phyloP scores from a whole-genome alignment of 2,888 invertebrate genomes.

The Ecdyonurus torrentis region DNA sequence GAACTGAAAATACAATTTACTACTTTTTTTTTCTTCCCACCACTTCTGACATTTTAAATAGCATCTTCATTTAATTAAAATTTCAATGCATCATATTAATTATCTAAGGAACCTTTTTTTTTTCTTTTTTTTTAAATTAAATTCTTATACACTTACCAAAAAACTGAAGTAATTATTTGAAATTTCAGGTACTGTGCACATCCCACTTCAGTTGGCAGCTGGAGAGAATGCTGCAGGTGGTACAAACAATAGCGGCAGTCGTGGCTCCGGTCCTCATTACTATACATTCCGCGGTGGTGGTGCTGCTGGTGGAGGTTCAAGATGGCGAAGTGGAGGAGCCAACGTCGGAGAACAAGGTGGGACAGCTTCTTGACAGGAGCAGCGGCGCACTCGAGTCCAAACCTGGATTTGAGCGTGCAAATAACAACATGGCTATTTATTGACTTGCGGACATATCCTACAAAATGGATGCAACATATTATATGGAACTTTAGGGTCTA shows the following conservation, averaged over 20 bases:
- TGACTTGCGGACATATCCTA: too few relatives aligned
- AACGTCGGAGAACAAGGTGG: background rate
- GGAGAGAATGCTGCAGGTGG: constrained; percentile 2
- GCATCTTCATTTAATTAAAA: constrained; percentile 5
- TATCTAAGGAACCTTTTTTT: constrained; percentile 9
- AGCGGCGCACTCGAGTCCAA: constrained; percentile 7
- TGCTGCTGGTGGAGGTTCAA: background rate
- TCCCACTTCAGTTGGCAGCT: constrained; percentile 22
- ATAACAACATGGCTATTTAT: too few relatives aligned
- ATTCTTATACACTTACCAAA: constrained; percentile 3
- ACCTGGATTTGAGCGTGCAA: constrained; percentile 10
- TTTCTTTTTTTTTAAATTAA: constrained; percentile 4
- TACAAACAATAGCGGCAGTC: background rate
- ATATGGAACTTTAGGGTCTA: too few relatives aligned
- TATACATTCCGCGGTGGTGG: constrained; percentile 1
- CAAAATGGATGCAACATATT: too few relatives aligned
- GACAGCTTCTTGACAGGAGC: constrained; percentile 3
- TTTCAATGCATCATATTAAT: constrained; percentile 8
- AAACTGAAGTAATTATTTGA: background rate
- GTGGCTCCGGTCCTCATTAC: background rate
- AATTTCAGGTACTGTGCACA: constrained; percentile 24
- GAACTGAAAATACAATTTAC: background rate
- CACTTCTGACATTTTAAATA: background rate
- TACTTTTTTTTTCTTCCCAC: background rate
- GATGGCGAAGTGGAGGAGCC: constrained; percentile 4